phyloP scores from a whole-genome alignment of 2,113 vertebrate genomes.

The Nematolebias whitei region DNA sequence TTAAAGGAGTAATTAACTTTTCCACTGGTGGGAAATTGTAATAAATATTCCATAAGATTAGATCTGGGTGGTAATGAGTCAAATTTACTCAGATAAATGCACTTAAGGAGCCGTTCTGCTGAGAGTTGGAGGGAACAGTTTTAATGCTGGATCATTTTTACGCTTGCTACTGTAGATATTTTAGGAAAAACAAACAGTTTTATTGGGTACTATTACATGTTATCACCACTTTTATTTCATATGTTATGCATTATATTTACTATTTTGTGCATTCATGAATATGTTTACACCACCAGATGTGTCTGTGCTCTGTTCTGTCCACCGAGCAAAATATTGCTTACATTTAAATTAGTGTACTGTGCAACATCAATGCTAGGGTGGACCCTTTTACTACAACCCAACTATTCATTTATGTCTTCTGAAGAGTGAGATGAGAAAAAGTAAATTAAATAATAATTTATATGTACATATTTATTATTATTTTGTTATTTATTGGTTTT shows the following conservation, averaged over 20 bases:
- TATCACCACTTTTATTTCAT: neutral
- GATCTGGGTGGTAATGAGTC: slow-evolving; percentile 2
- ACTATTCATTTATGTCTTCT: neutral
- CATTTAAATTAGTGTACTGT: neutral
- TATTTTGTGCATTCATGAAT: neutral
- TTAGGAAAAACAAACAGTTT: neutral
- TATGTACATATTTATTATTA: neutral
- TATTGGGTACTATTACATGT: neutral
- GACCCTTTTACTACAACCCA: neutral
- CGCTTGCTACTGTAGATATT: neutral
- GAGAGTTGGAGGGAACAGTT: neutral
- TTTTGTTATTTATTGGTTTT: neutral
- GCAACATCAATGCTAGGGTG: neutral
- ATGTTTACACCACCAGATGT: neutral
- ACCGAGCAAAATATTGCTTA: neutral
- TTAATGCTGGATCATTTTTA: neutral
- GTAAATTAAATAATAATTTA: no score
- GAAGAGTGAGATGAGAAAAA: neutral
- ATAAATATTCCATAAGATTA: slow-evolving; percentile 21
- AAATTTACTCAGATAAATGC: neutral
- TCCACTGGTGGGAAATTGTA: slow-evolving; percentile 7
- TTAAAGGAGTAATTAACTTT: slow-evolving; percentile 33
- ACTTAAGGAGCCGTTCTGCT: neutral
- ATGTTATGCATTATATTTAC: neutral
- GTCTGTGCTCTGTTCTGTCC: neutral